Evolutionary conservation across 2,797 vertebrate species (phyloP).

Genomic region (Karalla daura): DNA sequence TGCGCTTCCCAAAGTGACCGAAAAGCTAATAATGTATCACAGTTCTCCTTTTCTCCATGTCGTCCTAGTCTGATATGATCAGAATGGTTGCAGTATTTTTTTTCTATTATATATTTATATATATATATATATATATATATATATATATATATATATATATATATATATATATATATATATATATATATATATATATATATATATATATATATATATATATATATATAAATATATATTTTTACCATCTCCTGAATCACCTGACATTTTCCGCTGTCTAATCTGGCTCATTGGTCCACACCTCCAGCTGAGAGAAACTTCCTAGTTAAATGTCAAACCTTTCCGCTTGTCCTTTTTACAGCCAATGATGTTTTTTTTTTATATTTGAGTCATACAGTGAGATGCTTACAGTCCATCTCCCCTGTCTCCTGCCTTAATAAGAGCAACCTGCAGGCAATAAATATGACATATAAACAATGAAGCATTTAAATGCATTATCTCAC

Average conservation of each 20-base stretch:
- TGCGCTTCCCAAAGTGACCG: background rate
- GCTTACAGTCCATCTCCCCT: background rate
- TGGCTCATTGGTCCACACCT: conserved; percentile 10
- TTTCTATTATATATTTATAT: too few relatives aligned
- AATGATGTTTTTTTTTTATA: background rate
- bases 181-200: too few relatives aligned
- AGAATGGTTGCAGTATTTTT: background rate
- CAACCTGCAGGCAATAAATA: conserved; percentile 30
- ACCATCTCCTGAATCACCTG: conserved; percentile 14
- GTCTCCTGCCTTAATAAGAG: conserved; percentile 23
- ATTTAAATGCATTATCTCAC: conserved; percentile 23
- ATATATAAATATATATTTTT: too few relatives aligned
- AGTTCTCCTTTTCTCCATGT: background rate
- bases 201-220: too few relatives aligned
- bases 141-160: too few relatives aligned
- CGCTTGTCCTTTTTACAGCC: conserved; percentile 27
- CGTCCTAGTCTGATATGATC: conserved; percentile 1
- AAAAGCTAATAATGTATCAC: conserved; percentile 13
- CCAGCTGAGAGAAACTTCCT: conserved; percentile 13
- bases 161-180: too few relatives aligned
- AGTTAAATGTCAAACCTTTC: conserved; percentile 53
- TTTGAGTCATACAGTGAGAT: conserved; percentile 19
- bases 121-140: too few relatives aligned
- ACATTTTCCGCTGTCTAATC: conserved; percentile 42
- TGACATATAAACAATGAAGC: conserved; percentile 13